Evolutionary conservation across 2,113 vertebrate genomes (phyloP).

Genomic region (Drymodes brunneopygia): DNA sequence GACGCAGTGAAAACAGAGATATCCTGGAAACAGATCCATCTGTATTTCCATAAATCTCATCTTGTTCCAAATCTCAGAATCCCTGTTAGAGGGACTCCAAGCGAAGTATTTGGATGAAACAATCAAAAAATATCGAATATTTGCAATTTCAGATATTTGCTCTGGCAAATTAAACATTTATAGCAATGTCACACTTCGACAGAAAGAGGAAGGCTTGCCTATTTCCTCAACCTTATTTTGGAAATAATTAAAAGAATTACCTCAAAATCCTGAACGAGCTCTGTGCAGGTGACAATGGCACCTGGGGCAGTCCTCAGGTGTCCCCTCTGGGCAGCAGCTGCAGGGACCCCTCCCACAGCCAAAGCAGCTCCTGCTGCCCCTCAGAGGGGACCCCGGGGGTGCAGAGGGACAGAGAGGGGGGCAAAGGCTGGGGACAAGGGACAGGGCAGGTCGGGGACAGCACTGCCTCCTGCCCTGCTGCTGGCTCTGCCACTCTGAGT

Average conservation of each 20-base stretch:
- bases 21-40: neutral
- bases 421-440: neutral
- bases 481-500: neutral
- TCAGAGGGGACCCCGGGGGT: neutral
- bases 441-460: accelerated
- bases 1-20: neutral
- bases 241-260: neutral
- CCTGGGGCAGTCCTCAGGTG: neutral
- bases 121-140: neutral
- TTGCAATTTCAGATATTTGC: neutral
- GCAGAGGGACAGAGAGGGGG: neutral
- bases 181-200: neutral
- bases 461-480: no score
- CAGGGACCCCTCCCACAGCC: neutral
- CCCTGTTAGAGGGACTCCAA: no score
- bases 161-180: neutral
- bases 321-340: neutral
- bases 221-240: neutral
- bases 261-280: neutral
- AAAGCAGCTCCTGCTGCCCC: accelerated
- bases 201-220: neutral
- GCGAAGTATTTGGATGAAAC: neutral
- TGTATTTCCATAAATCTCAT: neutral
- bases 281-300: accelerated
- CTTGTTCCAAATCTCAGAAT: neutral